Conservation (phyloP, 1,140 invertebrate species). For the Leptinotarsa defecta region DNA sequence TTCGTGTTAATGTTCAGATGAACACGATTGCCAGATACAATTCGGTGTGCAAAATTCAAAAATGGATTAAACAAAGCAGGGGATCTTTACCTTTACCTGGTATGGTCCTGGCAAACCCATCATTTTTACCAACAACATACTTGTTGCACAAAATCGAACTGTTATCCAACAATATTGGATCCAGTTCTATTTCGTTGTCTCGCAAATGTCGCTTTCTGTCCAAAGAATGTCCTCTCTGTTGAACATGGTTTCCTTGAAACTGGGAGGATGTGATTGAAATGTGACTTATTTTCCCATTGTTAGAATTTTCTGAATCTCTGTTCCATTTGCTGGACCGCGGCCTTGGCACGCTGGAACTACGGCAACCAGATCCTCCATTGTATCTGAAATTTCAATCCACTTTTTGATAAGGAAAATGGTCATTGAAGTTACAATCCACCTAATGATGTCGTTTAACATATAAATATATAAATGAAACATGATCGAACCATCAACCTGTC, state of each 20-base stretch:
- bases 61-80: background rate
- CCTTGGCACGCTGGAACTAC: constrained; percentile 45
- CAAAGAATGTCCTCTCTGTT: constrained; percentile 51
- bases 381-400: constrained; percentile 48
- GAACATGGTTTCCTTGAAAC: constrained; percentile 17
- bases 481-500: too few relatives aligned
- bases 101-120: constrained; percentile 45
- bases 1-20: background rate
- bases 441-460: too few relatives aligned
- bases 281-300: constrained; percentile 17
- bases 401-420: too few relatives aligned
- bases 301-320: constrained; percentile 50
- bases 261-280: constrained; percentile 16
- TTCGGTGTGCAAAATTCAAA: background rate
- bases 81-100: constrained; percentile 37
- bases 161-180: constrained; percentile 55
- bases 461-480: too few relatives aligned
- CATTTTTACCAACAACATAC: constrained; percentile 68
- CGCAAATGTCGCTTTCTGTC: constrained; percentile 54
- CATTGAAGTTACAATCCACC: too few relatives aligned
- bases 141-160: constrained; percentile 72
- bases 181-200: constrained; percentile 47
- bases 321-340: background rate
- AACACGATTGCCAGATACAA: background rate
- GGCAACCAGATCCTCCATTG: constrained; percentile 50